Evolutionary conservation across 2,888 invertebrate species (phyloP).

Genomic region (Zelleria hepariella): DNA sequence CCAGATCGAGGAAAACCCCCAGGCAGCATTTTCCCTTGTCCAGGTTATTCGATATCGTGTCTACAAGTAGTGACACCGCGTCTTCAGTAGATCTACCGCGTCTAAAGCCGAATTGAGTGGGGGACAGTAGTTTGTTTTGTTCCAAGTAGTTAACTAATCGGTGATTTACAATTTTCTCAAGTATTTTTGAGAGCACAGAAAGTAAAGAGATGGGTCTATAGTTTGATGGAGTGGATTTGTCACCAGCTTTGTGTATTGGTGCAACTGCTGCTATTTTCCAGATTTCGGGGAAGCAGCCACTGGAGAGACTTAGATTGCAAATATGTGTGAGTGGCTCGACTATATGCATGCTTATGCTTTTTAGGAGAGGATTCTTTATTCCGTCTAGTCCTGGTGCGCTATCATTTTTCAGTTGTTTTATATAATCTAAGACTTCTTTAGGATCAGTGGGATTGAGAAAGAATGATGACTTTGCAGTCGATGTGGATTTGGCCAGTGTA

Average conservation of each 20-base stretch:
- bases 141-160: too few species aligned
- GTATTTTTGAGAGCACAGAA: too few species aligned
- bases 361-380: background rate
- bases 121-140: background rate
- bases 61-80: background rate
- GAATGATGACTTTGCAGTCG: too few species aligned
- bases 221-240: too few species aligned
- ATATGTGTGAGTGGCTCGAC: constrained; percentile 1
- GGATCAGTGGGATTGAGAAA: too few species aligned
- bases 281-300: constrained; percentile 1
- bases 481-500: too few species aligned
- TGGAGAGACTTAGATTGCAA: constrained; percentile 3
- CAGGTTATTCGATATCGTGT: background rate
- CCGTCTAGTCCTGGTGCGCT: constrained; percentile 3
- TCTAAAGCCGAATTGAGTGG: constrained; percentile 7
- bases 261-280: constrained; percentile 3
- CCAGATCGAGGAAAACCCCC: too few species aligned
- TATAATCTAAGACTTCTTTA: background rate
- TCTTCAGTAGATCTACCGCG: too few species aligned
- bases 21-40: constrained; percentile 4
- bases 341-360: background rate
- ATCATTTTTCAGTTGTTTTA: background rate
- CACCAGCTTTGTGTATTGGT: constrained; percentile 3
- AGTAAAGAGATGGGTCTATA: too few species aligned
- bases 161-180: too few species aligned